Base-by-base conservation (phyloP, 2,888 invertebrate species). In the Cabera pusaria region DNA sequence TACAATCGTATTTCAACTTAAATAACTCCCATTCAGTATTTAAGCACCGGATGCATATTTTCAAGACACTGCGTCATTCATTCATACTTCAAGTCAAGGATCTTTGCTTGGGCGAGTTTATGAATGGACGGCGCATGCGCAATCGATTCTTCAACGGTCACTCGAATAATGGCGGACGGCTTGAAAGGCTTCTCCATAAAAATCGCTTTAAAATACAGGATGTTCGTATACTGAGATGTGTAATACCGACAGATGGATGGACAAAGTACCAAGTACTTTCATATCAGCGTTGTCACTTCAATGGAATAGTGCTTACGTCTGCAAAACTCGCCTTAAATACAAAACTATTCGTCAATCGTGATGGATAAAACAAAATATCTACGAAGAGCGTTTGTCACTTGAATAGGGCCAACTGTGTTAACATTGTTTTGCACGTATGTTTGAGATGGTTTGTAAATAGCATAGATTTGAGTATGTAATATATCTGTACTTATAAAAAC, bases 111-210 rank as follows among this genome's bases (percentile, higher is more conserved):
- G 52, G 17, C 48, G 56, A 52, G 55, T 55, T 67, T 52, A 64
- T 74, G 71, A 77, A 79, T 74, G 74, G 61, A 47, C 44, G 43
- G 40, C 57, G 59, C 54, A 56, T 55, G 61, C 59, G 64, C 65
- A 72, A 68, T 68, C 67, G 65, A 71, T 75, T 77, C 69, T 59
- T 60, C 66, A 72, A 74, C 71, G 66, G 64, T 59, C 57, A 54
- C 47, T 47, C 39, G 33, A 43, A 57, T 58, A 66, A 67, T 64
- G 64, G 61, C 66, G 67, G 61, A 65, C 53, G 59, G 49, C 54
- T 56, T 58, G 48, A 72, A 77, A 66, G 79, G 78, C 68, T 76
- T 81, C 77, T 37, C 42, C 24, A 51, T 49, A 38, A 38, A 64
- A 67, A 65, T 56, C 52, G 37, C 46, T 61, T 55, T 41, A 50